Base-by-base conservation (phyloP, 2,797 vertebrate genomes). In the Sus cebifrons region DNA sequence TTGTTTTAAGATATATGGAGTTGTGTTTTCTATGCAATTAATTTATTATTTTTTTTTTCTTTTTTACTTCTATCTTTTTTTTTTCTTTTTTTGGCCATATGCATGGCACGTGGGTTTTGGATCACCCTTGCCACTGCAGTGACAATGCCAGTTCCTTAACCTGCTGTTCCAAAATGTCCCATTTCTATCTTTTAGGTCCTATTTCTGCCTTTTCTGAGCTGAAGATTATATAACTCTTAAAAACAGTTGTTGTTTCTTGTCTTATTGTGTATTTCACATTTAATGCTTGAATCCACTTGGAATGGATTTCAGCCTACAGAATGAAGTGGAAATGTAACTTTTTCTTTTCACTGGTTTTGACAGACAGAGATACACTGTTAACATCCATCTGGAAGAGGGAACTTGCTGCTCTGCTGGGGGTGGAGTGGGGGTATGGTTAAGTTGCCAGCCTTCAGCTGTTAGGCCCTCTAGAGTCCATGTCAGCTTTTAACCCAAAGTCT, bases 401-500 rank as follows among this genome's bases (percentile, higher is more conserved):
- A 82, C 14, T 60, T 20, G 18, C 8, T 52, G 27, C 62, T 70
- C 0, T 18, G 73, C 40, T 7, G 3, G 44, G 44, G 58, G 23
- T 52, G 64, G 13, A 27, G 27, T 81, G 21, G 62, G 44, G 36
- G 36, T 36, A 36, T 36, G 36, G 44, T 49, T 70, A 58, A 74
- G 13, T 54, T 77, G 44, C 54, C 18, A n/a, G 44, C 8, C 21
- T 58, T 23, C 8, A 49, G 54, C 54, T 56, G 21, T 74, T n/a
- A 67, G 32, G 14, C 49, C 23, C 44, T 56, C 32, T 17, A 29
- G 62, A 40, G 36, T 60, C n/a, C 21, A 81, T n/a, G 23, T 75
- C 82, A 60, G 5, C 73, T 95, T 83, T 65, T 58, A 90, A n/a
- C 65, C n/a, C 23, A 25, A 75, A 64, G 64, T 27, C 88, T 89